Conservation (phyloP, 92 coral and sea anemone species). For the Heliopora coerulea region DNA sequence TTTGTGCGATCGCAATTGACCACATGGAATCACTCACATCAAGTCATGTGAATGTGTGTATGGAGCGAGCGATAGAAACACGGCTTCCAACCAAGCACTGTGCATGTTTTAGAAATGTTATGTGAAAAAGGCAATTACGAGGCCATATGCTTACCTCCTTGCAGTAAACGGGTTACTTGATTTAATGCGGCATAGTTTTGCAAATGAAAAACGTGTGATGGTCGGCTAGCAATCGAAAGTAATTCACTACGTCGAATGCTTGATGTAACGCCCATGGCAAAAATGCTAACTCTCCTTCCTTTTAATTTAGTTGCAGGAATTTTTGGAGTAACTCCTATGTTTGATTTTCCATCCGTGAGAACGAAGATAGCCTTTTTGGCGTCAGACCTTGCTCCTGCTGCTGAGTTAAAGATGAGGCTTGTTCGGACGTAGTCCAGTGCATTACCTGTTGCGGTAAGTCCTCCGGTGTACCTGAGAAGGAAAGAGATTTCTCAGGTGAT, state of each 20-base stretch:
- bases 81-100: too few relatives aligned
- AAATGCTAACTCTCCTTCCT: conserved; percentile 4
- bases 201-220: conserved; percentile 15
- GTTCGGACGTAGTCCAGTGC: conserved; percentile 16
- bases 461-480: conserved; percentile 25
- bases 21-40: too few relatives aligned
- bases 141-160: conserved; percentile 38
- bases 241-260: conserved; percentile 13
- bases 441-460: conserved; percentile 22
- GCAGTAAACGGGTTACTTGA: not conserved
- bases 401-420: conserved; percentile 13
- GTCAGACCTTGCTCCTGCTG: conserved; percentile 21
- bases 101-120: too few relatives aligned
- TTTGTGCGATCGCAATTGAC: too few relatives aligned
- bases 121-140: too few relatives aligned
- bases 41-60: too few relatives aligned
- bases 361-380: conserved; percentile 20
- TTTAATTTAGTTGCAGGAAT: conserved; percentile 13
- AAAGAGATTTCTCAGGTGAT: too few relatives aligned
- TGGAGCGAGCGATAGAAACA: too few relatives aligned
- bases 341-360: conserved; percentile 34
- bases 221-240: not conserved
- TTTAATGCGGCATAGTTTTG: conserved; percentile 14
- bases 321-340: conserved; percentile 12
- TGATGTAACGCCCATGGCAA: conserved; percentile 22